Percentiles rank a stretch among this genome's conserved stretches.
phyloP scores from a whole-genome alignment of 2,888 invertebrate genomes.

The Cheilosia vulpina region DNA sequence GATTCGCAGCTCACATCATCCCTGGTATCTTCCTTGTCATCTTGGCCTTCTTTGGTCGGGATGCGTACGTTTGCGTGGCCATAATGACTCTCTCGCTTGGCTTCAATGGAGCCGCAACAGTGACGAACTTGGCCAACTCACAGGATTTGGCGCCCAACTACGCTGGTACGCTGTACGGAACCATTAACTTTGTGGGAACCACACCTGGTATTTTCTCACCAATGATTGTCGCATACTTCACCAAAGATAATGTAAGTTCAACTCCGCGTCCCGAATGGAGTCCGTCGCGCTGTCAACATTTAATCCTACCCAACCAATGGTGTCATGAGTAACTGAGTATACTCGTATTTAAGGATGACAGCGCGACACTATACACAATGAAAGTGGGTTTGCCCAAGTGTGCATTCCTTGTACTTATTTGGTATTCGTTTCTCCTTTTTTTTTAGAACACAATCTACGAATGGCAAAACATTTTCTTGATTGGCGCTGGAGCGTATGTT shows the following conservation, averaged over 20 bases:
- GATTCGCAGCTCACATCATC: slow-evolving; percentile 85
- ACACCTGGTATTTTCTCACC: slow-evolving; percentile 90
- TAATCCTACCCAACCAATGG: no score
- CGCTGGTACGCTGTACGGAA: slow-evolving; percentile 89
- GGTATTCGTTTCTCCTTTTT: no score
- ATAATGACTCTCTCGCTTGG: slow-evolving; percentile 89
- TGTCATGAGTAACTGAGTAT: no score
- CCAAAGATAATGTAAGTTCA: slow-evolving; percentile 78
- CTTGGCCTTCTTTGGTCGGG: slow-evolving; percentile 86
- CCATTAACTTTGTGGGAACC: slow-evolving; percentile 89
- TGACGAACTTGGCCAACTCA: slow-evolving; percentile 86
- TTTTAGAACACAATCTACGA: slow-evolving; percentile 89
- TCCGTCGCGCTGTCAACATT: no score
- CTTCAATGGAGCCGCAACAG: slow-evolving; percentile 87
- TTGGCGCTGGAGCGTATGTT: slow-evolving; percentile 89
- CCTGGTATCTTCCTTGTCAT: slow-evolving; percentile 85
- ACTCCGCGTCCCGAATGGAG: neutral
- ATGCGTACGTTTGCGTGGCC: slow-evolving; percentile 86
- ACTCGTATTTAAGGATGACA: no score
- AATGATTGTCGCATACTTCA: slow-evolving; percentile 86
- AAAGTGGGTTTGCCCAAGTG: no score
- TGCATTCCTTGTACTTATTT: no score
- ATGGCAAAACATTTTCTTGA: slow-evolving; percentile 90
- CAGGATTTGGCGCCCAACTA: slow-evolving; percentile 90
- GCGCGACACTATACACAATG: no score